These are phyloP conservation scores for Hoplodrina blanda DNA, from an alignment of 2,888 invertebrate species.

Conservation along the genomic window DNA sequence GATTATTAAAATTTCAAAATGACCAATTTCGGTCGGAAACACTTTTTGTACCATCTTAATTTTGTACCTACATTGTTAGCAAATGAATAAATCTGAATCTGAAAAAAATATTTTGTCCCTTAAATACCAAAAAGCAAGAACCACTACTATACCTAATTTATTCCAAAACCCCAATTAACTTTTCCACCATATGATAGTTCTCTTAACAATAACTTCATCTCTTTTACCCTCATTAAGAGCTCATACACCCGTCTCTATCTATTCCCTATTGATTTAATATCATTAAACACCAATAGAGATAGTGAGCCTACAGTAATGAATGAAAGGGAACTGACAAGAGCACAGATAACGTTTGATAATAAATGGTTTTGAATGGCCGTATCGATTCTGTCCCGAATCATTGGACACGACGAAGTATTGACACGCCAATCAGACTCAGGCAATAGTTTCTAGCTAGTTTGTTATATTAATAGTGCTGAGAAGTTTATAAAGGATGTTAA, in stretches of 20 bases:
- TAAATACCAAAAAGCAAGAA: no score
- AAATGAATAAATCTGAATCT: no score
- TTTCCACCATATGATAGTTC: not conserved
- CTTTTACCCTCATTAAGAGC: not conserved
- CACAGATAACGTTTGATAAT: conserved; percentile 49
- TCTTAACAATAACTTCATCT: not conserved
- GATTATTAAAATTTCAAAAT: no score
- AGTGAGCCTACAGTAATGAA: conserved; percentile 30
- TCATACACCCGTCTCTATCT: conserved; percentile 1
- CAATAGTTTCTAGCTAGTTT: conserved; percentile 2
- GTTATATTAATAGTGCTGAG: not conserved
- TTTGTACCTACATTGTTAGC: no score
- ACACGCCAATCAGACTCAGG: conserved; percentile 24
- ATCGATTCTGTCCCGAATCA: conserved; percentile 45
- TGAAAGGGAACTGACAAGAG: conserved; percentile 45
- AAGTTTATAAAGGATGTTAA: not conserved
- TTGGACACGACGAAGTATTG: conserved; percentile 24
- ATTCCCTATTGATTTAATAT: conserved; percentile 45
- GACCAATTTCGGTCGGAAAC: no score
- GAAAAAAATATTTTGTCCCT: conserved; percentile 2
- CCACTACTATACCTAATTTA: not conserved
- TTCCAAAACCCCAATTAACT: conserved; percentile 5
- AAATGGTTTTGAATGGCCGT: conserved; percentile 45
- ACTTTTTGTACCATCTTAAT: no score
- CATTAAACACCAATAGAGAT: conserved; percentile 36